Conservation (phyloP, 2,888 invertebrate species). For the Syrphus vitripennis region DNA sequence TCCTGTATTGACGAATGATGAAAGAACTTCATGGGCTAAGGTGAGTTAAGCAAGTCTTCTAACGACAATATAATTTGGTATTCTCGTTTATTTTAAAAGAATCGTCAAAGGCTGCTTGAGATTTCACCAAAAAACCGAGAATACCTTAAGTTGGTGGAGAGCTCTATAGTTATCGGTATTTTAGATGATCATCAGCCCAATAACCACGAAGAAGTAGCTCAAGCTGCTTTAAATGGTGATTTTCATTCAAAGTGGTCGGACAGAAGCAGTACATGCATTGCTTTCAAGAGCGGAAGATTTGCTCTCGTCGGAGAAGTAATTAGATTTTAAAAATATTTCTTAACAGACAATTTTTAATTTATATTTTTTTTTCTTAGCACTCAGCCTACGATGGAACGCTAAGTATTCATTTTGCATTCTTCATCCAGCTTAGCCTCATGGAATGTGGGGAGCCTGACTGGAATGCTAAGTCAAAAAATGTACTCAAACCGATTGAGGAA, state of each 20-base stretch:
- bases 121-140: constrained; percentile 79
- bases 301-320: constrained; percentile 83
- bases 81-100: constrained; percentile 75
- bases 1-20: constrained; percentile 82
- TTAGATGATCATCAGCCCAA: constrained; percentile 80
- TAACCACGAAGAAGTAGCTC: constrained; percentile 79
- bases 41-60: constrained; percentile 76
- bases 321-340: background rate
- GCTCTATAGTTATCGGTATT: constrained; percentile 78
- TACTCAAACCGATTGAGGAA: constrained; percentile 78
- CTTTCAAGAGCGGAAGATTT: constrained; percentile 82
- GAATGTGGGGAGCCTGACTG: constrained; percentile 79
- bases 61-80: background rate
- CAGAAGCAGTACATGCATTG: constrained; percentile 82
- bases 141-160: constrained; percentile 79
- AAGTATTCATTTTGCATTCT: constrained; percentile 78
- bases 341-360: background rate
- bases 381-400: constrained; percentile 80
- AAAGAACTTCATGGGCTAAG: constrained; percentile 83
- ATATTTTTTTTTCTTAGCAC: constrained; percentile 73
- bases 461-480: constrained; percentile 70
- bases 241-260: constrained; percentile 84
- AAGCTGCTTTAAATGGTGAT: constrained; percentile 81
- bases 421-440: constrained; percentile 77
- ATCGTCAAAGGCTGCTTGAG: constrained; percentile 79